Evolutionary conservation across 2,888 invertebrate species (phyloP).

Genomic region (Chrysolina americana): DNA sequence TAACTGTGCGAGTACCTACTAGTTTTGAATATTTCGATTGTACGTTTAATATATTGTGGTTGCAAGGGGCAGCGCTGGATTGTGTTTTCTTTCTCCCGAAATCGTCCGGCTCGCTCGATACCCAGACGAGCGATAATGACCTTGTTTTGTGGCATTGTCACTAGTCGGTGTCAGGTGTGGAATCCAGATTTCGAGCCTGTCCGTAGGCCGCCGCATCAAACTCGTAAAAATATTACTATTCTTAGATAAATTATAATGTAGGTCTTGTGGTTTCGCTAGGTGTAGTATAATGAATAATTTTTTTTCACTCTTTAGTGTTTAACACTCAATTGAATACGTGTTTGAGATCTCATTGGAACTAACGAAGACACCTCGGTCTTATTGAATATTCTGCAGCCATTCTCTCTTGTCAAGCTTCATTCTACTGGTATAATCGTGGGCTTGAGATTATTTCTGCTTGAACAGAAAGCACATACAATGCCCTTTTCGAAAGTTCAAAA

Average conservation of each 20-base stretch:
- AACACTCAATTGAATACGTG: conserved; percentile 29
- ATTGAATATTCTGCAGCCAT: neutral
- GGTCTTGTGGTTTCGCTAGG: conserved; percentile 69
- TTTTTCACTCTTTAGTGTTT: conserved; percentile 48
- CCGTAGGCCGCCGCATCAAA: conserved; percentile 57
- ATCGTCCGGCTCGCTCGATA: neutral
- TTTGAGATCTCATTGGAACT: conserved; percentile 17
- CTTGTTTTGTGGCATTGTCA: conserved; percentile 39
- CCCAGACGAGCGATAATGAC: conserved; percentile 13
- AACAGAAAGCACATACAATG: neutral
- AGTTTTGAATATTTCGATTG: conserved; percentile 50
- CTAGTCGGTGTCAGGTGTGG: too few relatives aligned
- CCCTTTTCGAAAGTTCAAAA: neutral
- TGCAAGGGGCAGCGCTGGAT: conserved; percentile 74
- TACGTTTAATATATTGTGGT: conserved; percentile 77
- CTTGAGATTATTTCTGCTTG: conserved; percentile 15
- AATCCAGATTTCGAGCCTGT: conserved; percentile 15
- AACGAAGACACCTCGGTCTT: neutral
- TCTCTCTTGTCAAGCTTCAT: too few relatives aligned
- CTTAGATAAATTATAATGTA: conserved; percentile 69
- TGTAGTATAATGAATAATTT: conserved; percentile 64
- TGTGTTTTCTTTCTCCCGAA: conserved; percentile 58
- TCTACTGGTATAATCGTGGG: neutral
- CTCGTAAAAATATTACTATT: conserved; percentile 66
- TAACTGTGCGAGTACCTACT: conserved; percentile 54